Percentiles rank a stretch among this genome's conserved stretches.
Conservation (phyloP, 2,888 invertebrate genomes). For the Muscina levida region DNA sequence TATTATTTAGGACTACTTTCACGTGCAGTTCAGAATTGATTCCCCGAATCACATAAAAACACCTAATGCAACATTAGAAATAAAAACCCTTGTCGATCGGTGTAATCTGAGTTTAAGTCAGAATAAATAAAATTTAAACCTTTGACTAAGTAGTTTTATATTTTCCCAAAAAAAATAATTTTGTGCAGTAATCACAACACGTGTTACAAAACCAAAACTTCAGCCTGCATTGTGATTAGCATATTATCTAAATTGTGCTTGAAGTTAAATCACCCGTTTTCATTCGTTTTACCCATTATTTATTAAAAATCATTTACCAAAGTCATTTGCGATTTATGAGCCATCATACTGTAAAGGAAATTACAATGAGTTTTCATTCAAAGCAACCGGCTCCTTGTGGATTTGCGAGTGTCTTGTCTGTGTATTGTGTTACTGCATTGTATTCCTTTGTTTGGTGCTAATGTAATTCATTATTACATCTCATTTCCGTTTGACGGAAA, state of each 20-base stretch:
- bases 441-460: constrained; percentile 48
- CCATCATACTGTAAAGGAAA: neutral
- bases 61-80: too few species aligned
- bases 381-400: constrained; percentile 9
- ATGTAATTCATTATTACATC: constrained; percentile 67
- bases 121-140: too few species aligned
- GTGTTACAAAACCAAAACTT: too few species aligned
- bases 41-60: too few species aligned
- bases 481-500: constrained; percentile 68
- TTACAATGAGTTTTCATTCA: neutral
- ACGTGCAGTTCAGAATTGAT: too few species aligned
- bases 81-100: too few species aligned
- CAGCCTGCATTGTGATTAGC: neutral
- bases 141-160: too few species aligned
- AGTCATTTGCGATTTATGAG: neutral
- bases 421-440: constrained; percentile 52
- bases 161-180: too few species aligned
- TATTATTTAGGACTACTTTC: too few species aligned
- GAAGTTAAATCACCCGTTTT: constrained; percentile 1
- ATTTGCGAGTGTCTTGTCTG: neutral
- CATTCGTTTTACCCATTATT: too few species aligned
- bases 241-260: neutral
- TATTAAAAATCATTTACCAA: constrained; percentile 7
- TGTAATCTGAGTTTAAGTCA: too few species aligned
- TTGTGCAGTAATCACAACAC: too few species aligned